Evolutionary conservation across 2,113 vertebrate species (phyloP).

Genomic region (Grammomys surdaster): DNA sequence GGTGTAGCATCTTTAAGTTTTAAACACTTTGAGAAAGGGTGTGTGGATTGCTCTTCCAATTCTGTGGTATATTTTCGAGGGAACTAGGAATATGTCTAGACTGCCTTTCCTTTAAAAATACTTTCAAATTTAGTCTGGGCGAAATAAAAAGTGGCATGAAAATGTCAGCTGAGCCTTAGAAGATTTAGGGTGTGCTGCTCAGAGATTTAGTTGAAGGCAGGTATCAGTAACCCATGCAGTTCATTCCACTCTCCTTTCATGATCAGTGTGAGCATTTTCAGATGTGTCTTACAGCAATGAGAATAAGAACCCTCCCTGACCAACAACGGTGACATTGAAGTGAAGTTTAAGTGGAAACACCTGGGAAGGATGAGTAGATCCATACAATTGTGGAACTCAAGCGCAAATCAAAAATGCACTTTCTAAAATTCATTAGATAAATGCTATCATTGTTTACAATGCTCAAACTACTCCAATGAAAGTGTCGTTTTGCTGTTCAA

Average conservation of each 20-base stretch:
- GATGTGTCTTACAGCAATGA: slow-evolving; percentile 61
- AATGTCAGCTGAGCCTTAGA: slow-evolving; percentile 66
- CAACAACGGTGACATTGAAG: slow-evolving; percentile 19
- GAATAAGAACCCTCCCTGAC: background rate
- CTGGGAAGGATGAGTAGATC: background rate
- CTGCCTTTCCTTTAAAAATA: slow-evolving; percentile 69
- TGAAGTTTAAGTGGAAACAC: background rate
- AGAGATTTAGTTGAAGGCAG: slow-evolving; percentile 71
- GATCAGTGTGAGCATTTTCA: slow-evolving; percentile 66
- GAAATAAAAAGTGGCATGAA: slow-evolving; percentile 71
- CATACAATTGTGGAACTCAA: slow-evolving; percentile 14
- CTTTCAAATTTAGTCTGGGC: slow-evolving; percentile 71
- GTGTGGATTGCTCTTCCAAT: slow-evolving; percentile 64
- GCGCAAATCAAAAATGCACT: background rate
- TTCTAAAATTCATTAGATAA: background rate
- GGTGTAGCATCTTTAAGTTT: slow-evolving; percentile 64
- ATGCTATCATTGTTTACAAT: background rate
- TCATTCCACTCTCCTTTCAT: slow-evolving; percentile 74
- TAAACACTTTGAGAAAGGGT: slow-evolving; percentile 51
- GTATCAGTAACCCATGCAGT: slow-evolving; percentile 73
- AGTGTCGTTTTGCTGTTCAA: background rate
- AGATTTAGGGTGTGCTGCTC: slow-evolving; percentile 73
- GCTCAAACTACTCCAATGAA: background rate
- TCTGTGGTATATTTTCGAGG: slow-evolving; percentile 1
- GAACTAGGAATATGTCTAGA: slow-evolving; percentile 45